These are phyloP conservation scores for Tholera decimalis DNA, from an alignment of 2,888 invertebrate genomes.

Conservation along the genomic window DNA sequence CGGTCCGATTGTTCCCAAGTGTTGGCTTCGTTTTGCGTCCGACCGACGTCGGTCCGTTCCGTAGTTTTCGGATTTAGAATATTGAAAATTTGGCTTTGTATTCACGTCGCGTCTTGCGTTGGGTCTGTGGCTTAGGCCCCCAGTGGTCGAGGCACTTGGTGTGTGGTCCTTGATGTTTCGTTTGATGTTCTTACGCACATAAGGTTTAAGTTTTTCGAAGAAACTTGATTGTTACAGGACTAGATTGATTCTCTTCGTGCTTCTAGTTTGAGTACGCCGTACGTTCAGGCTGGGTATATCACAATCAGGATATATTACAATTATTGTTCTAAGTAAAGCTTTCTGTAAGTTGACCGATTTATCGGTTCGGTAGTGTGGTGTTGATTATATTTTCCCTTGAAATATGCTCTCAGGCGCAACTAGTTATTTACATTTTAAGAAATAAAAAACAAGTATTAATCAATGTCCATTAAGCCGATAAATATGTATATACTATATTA, in stretches of 20 bases:
- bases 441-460: slow-evolving; percentile 50
- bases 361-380: slow-evolving; percentile 11
- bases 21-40: slow-evolving; percentile 64
- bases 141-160: no score
- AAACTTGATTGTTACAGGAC: not conserved
- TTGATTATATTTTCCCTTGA: slow-evolving; percentile 38
- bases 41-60: slow-evolving; percentile 52
- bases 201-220: slow-evolving; percentile 5
- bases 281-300: not conserved
- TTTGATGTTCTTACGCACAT: slow-evolving; percentile 29
- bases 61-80: slow-evolving; percentile 53
- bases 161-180: slow-evolving; percentile 7
- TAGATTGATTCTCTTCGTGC: not conserved
- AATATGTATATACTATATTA: no score
- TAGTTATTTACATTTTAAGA: slow-evolving; percentile 35
- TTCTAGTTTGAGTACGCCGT: not conserved
- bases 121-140: no score
- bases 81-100: slow-evolving; percentile 59
- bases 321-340: not conserved
- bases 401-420: slow-evolving; percentile 28
- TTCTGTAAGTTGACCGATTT: not conserved
- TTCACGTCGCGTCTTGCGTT: slow-evolving; percentile 19
- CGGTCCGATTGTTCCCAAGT: slow-evolving; percentile 69
- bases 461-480: slow-evolving; percentile 43
- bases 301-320: not conserved